Evolutionary conservation across 2,888 invertebrate genomes (phyloP), one percentile per base, ranked within the genome.

Genomic region (Myopa tessellatipennis): DNA sequence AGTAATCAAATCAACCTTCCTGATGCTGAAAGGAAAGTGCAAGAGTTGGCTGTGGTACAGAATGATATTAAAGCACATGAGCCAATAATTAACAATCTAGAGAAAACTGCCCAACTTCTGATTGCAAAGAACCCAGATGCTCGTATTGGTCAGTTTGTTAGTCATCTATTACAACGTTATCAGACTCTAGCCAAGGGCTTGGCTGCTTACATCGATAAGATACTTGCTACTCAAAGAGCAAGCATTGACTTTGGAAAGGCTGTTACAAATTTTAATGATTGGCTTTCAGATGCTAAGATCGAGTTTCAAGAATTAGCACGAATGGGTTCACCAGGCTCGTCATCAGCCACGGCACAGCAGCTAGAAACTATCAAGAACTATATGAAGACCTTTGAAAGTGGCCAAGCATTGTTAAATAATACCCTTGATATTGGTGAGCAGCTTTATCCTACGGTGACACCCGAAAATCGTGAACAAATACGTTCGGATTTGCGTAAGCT

Each of bases 361-460:
- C 88, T 96, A 74, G 93, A 94, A 81, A 94, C 95, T 83, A 90
- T 96, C 14, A 95, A 95, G 84, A 85, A 85, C 58, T 88, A 87
- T 78, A 76, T 89, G 3, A 87, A 87, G 69, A 92, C 91, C 84
- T 93, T 96, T 83, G 96, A 97, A 83, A 90, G 92, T 75, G 97
- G 97, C 0, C 96, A 96, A 85, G 90, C 90, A 50, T 90, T 96
- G 60, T 88, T 98, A 0, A 96, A 95, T 83, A 93, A 91, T 83
- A 95, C 95, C 0, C 93, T 96, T 0, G 96, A 96, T 87, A 92
- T 94, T 76, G 98, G 98, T 0, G 98, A 98, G 90, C 92, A 94
- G 6, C 90, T 98, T 12, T 97, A 97, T 85, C 93, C 96, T 14
- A 94, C 95, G 63, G 95, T 98, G 10, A 95, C 95, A 0, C 94